Evolutionary conservation across 2,888 invertebrate genomes (phyloP).

Genomic region (Amphiduros pacificus): DNA sequence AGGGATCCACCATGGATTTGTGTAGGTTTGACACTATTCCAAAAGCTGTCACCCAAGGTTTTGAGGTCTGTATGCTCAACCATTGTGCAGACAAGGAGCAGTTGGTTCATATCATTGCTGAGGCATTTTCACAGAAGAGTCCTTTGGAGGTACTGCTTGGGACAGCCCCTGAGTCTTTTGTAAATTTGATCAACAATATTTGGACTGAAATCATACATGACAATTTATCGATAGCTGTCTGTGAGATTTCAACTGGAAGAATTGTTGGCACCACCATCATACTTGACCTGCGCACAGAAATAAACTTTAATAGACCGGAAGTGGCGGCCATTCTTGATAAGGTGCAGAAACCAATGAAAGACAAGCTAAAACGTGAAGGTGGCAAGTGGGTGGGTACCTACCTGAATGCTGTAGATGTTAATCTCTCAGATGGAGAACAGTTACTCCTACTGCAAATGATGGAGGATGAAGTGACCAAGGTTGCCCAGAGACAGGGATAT

Average conservation of each 20-base stretch:
- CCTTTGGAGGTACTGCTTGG: constrained; percentile 13
- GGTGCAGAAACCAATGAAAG: constrained; percentile 13
- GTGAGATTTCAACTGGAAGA: neutral
- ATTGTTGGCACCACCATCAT: neutral
- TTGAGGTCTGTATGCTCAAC: neutral
- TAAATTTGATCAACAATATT: constrained; percentile 1
- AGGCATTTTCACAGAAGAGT: neutral
- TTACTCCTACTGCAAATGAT: neutral
- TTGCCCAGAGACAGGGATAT: neutral
- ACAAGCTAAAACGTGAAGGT: neutral
- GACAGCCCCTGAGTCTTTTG: neutral
- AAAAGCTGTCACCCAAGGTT: neutral
- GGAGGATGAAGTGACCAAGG: neutral
- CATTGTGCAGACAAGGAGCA: neutral
- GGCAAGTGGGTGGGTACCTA: neutral
- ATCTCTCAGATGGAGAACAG: neutral
- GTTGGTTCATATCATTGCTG: neutral
- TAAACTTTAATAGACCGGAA: constrained; percentile 12
- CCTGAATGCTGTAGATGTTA: neutral
- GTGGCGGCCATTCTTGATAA: constrained; percentile 14
- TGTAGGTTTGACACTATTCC: no score
- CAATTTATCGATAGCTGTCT: no score
- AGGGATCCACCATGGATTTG: neutral
- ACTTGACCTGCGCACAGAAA: constrained; percentile 9
- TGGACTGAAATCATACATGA: constrained; percentile 9